Percentiles rank a stretch among this genome's conserved stretches.
These are phyloP conservation scores for Gymnorhina tibicen DNA, from an alignment of 2,113 vertebrate species.

Conservation along the genomic window DNA sequence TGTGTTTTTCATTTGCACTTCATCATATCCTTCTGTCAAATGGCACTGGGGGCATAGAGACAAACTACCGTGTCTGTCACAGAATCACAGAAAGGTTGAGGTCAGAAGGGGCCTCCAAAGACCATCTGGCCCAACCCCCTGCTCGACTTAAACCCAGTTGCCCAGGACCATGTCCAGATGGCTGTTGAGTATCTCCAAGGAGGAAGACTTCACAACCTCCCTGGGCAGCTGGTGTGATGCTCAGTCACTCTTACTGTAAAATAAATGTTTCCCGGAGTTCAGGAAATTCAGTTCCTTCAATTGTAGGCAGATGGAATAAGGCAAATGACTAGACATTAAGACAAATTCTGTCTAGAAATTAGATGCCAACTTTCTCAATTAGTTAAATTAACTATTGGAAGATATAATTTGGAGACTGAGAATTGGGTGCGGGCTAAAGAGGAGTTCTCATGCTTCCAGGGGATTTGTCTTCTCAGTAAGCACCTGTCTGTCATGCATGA, in stretches of 20 bases:
- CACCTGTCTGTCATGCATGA: neutral
- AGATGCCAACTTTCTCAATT: neutral
- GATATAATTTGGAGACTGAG: neutral
- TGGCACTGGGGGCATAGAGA: neutral
- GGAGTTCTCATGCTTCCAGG: neutral
- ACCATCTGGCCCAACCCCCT: neutral
- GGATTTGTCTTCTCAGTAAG: neutral
- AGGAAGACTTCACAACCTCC: neutral
- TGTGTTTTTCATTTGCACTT: neutral
- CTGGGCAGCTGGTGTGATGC: neutral
- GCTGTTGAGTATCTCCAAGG: neutral
- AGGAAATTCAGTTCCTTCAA: neutral
- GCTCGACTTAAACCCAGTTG: neutral
- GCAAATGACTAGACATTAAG: neutral
- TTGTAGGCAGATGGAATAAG: neutral
- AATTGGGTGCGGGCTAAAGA: neutral
- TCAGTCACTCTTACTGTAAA: neutral
- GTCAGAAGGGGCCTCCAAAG: neutral
- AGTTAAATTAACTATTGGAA: neutral
- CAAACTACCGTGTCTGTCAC: fast-evolving
- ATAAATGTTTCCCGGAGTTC: neutral
- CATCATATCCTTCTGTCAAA: neutral
- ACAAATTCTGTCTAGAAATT: neutral
- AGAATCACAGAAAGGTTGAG: neutral
- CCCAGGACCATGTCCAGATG: neutral